Percentiles rank a stretch among this genome's conserved stretches.
phyloP scores from a whole-genome alignment of 2,113 vertebrate genomes.

The Poecilia latipinna region DNA sequence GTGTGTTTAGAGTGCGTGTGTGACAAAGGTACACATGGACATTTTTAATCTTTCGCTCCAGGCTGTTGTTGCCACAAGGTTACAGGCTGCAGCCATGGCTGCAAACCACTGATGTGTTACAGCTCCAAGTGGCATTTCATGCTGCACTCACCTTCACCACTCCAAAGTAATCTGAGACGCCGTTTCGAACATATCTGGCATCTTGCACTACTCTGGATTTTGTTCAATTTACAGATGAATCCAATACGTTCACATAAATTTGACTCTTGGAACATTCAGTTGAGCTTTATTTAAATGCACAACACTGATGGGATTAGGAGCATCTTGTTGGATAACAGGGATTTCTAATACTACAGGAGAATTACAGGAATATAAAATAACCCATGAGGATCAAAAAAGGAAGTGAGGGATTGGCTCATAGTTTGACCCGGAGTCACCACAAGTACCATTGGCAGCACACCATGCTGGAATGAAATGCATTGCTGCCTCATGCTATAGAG shows the following conservation, averaged over 20 bases:
- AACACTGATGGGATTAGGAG: too few species aligned
- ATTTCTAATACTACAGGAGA: too few species aligned
- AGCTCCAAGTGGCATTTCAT: neutral
- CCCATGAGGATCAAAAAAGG: too few species aligned
- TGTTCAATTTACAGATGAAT: neutral
- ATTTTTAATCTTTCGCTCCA: conserved; percentile 2
- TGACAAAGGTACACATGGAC: neutral
- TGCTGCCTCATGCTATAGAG: too few species aligned
- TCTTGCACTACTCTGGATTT: neutral
- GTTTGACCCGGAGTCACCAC: too few species aligned
- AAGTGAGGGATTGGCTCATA: too few species aligned
- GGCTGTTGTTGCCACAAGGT: neutral
- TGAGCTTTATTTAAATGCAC: too few species aligned
- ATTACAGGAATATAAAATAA: too few species aligned
- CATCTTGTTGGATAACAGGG: neutral
- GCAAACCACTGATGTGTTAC: neutral
- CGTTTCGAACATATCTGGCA: neutral
- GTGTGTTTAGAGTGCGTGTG: neutral
- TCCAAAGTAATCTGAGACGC: neutral
- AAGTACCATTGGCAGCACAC: too few species aligned
- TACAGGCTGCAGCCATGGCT: neutral
- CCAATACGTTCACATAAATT: neutral
- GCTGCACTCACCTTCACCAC: neutral
- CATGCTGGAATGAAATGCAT: too few species aligned
- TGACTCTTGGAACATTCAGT: neutral